Evolutionary conservation across 2,113 vertebrate genomes (phyloP), one percentile per base, ranked within the genome.

Genomic region (Carassius gibelio): DNA sequence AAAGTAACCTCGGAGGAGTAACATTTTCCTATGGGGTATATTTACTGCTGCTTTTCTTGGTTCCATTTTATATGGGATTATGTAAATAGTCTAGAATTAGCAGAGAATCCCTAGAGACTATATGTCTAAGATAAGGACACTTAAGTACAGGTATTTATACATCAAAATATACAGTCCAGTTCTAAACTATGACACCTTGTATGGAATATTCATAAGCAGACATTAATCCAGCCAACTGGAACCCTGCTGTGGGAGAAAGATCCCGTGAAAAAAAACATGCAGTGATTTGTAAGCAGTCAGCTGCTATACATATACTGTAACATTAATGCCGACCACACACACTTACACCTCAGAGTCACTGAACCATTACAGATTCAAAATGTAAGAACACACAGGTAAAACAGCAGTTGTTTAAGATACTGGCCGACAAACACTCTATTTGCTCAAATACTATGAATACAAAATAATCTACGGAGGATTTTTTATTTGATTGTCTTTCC

Each of bases 251-350:
- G 78, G 23, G 78, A 64, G 78, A 66, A 80, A 80, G 59, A 81
- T 23, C 42, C 38, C 38, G 34, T 81, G 78, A 48, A 64, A 81
- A 69, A 30, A 55, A 69, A 69, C 64, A 81, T 81, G 64, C 64
- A 81, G 80, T 81, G 61, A 81, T 69, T 81, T 81, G 80, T 81
- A 81, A 81, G 80, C 45, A 81, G 80, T 81, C 64, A 69, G 78
- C 78, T 81, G 78, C 57, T 79, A 19, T 81, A 66, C 78, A 81
- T 81, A 81, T 48, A 81, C 38, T 45, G 59, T 80, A 62, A 80
- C 42, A 30, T 81, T 81, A 48, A 66, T 26, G 78, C 61, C n/a
- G 38, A 81, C 38, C 78, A 64, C 59, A 81, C 78, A 75, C 42
- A 45, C 59, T 48, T 48, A 52, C 52, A 81, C 61, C 64, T 17